Conservation (phyloP, 2,888 invertebrate genomes). For the Nephrotoma flavescens region DNA sequence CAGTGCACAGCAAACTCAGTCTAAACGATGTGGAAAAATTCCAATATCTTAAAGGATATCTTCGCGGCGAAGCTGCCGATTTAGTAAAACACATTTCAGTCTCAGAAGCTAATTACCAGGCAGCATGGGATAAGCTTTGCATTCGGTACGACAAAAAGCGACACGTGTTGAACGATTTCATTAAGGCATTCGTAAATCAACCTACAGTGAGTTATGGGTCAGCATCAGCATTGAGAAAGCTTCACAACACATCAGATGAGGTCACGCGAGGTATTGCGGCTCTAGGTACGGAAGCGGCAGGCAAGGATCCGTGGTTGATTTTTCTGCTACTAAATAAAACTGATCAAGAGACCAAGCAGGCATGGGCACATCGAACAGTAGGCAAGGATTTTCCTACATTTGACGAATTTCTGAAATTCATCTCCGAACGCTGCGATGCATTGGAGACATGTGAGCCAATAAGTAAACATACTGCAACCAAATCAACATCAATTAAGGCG, state of each 20-base stretch:
- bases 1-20: no score
- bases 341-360: not conserved
- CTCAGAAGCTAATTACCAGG: no score
- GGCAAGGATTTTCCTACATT: not conserved
- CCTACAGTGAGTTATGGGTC: not conserved
- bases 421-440: not conserved
- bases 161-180: not conserved
- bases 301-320: not conserved
- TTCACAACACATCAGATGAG: not conserved
- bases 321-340: not conserved
- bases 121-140: not conserved
- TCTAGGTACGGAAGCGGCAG: not conserved
- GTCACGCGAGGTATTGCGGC: not conserved
- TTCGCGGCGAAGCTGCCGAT: no score
- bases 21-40: no score
- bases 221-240: not conserved
- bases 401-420: not conserved
- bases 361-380: not conserved
- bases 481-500: not conserved
- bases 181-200: not conserved
- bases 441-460: not conserved
- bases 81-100: no score
- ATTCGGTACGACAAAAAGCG: not conserved
- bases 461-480: not conserved
- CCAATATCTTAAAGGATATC: no score